These are phyloP conservation scores for Phortica variegata DNA, from an alignment of 1,140 invertebrate species.

Conservation along the genomic window DNA sequence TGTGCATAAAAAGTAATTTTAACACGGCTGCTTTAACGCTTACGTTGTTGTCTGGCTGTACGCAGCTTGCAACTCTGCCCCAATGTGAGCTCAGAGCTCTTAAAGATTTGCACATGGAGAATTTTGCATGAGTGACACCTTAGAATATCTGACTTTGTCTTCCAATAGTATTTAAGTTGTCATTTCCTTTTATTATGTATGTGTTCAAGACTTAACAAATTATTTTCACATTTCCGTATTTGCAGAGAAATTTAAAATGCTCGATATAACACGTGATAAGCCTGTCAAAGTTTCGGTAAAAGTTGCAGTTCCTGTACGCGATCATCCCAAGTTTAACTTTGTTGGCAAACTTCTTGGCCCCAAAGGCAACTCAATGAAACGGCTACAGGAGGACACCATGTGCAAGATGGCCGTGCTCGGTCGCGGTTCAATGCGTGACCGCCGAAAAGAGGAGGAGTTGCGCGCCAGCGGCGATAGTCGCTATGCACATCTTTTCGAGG, in stretches of 20 bases:
- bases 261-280: slow-evolving; percentile 81
- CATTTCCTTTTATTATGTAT: too few relatives aligned
- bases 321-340: slow-evolving; percentile 92
- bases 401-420: slow-evolving; percentile 92
- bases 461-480: slow-evolving; percentile 81
- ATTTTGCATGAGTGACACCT: too few relatives aligned
- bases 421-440: slow-evolving; percentile 86
- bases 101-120: too few relatives aligned
- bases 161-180: too few relatives aligned
- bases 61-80: too few relatives aligned
- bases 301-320: slow-evolving; percentile 76
- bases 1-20: too few relatives aligned
- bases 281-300: slow-evolving; percentile 79
- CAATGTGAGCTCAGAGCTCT: too few relatives aligned
- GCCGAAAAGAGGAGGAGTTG: slow-evolving; percentile 87
- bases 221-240: too few relatives aligned
- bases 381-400: slow-evolving; percentile 88
- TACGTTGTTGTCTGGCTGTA: too few relatives aligned
- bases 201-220: too few relatives aligned
- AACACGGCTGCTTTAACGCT: too few relatives aligned
- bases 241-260: slow-evolving; percentile 62
- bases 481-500: slow-evolving; percentile 85
- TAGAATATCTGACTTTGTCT: too few relatives aligned
- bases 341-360: slow-evolving; percentile 89
- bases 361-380: slow-evolving; percentile 86